Conservation (phyloP, 1,140 invertebrate genomes). For the Melitaea cinxia region DNA sequence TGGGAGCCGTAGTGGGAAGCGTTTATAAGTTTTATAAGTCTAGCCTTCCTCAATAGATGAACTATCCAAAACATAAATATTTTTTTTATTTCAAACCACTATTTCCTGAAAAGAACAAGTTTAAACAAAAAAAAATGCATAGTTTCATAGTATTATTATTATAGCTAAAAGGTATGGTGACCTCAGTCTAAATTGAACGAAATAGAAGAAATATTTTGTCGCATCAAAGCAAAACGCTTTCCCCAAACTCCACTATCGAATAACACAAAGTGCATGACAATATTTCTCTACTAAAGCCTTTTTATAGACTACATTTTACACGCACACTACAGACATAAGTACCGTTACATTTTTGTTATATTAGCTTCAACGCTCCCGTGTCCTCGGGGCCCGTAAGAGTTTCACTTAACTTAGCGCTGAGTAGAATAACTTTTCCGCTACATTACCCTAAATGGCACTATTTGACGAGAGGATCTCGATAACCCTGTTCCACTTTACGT, state of each 20-base stretch:
- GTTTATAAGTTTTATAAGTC: no score
- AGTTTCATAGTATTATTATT: no score
- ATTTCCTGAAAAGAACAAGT: no score
- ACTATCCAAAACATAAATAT: no score
- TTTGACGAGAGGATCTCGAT: constrained; percentile 46
- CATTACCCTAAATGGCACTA: constrained; percentile 54
- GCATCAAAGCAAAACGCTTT: background rate
- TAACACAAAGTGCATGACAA: constrained; percentile 4
- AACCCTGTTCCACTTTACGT: constrained; percentile 45
- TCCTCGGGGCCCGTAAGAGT: constrained; percentile 33
- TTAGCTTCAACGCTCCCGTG: constrained; percentile 4
- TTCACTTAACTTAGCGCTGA: constrained; percentile 50
- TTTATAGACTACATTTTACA: constrained; percentile 11
- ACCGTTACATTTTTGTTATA: constrained; percentile 19
- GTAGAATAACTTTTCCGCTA: constrained; percentile 56
- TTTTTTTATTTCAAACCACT: no score
- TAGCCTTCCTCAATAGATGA: no score
- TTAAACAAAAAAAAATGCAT: no score
- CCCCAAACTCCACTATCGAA: background rate
- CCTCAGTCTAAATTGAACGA: background rate
- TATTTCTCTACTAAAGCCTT: constrained; percentile 10
- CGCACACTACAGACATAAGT: constrained; percentile 1
- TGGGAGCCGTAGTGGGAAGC: no score
- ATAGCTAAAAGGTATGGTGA: no score
- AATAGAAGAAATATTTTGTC: background rate